Percentiles rank a stretch among this genome's conserved stretches.
Evolutionary conservation across 2,113 vertebrate genomes (phyloP).

Genomic region (Plecotus auritus): DNA sequence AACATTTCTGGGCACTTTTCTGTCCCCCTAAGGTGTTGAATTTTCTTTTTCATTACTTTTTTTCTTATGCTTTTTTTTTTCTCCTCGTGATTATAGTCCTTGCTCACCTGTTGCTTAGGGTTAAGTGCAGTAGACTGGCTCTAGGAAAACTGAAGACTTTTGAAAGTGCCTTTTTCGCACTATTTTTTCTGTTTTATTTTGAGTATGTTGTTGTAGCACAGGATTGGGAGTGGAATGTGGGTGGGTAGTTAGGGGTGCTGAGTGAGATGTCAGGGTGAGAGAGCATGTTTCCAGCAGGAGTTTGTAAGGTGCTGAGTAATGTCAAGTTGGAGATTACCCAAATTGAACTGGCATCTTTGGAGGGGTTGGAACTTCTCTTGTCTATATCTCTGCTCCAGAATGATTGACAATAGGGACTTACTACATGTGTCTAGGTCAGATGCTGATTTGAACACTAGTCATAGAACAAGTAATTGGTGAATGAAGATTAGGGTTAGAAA

Average conservation of each 20-base stretch:
- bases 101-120: not conserved
- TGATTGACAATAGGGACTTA: not conserved
- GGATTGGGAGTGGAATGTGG: not conserved
- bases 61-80: not conserved
- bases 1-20: not conserved
- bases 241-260: not conserved
- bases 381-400: conserved; percentile 30
- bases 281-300: not conserved
- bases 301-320: conserved; percentile 3
- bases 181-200: conserved; percentile 67
- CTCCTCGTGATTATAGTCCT: not conserved
- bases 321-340: conserved; percentile 56
- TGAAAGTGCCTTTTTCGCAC: conserved; percentile 75
- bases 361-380: conserved; percentile 47
- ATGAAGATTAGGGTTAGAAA: not conserved
- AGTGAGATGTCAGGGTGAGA: not conserved
- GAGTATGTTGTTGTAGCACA: conserved; percentile 15
- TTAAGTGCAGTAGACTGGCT: not conserved
- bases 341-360: conserved; percentile 10
- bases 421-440: not conserved
- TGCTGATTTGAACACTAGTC: conserved; percentile 23
- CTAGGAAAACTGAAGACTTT: conserved; percentile 61
- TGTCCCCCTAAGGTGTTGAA: not conserved
- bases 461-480: not conserved
- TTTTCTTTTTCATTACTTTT: not conserved